Conservation (phyloP, 2,113 vertebrate genomes). For the Phrynosoma blainvillii region DNA sequence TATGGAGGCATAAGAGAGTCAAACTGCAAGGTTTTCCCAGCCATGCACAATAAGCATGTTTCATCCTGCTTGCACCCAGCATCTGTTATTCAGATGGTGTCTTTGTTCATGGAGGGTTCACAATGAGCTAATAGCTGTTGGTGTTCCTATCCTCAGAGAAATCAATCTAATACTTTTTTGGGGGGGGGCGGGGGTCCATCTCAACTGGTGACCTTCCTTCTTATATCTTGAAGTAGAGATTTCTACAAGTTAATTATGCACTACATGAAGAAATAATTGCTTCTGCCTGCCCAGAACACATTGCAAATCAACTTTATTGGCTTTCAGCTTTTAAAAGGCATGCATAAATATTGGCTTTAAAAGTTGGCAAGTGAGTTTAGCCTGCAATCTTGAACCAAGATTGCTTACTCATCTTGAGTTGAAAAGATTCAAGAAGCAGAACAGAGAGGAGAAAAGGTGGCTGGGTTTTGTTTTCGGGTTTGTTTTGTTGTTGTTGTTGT, state of each 20-base stretch:
- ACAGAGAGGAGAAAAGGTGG: background rate
- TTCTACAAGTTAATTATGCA: background rate
- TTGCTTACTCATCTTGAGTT: background rate
- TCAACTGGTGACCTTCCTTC: background rate
- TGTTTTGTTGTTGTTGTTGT: background rate
- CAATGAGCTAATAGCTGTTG: background rate
- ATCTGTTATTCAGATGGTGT: background rate
- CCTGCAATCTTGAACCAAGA: background rate
- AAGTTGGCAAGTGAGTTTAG: background rate
- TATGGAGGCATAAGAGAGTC: too few species aligned
- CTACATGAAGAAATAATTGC: background rate
- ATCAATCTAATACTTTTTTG: background rate
- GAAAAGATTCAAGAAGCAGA: background rate
- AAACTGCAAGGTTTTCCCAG: background rate
- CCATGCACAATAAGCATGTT: background rate
- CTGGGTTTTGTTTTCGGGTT: background rate
- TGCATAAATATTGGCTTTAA: background rate
- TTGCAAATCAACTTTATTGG: background rate
- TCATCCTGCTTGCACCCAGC: background rate
- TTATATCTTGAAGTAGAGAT: background rate
- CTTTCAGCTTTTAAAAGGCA: background rate
- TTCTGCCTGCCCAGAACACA: background rate
- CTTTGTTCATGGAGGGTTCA: background rate
- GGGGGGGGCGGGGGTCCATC: too few species aligned
- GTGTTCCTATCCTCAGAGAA: background rate